Percentiles rank a stretch among this genome's conserved stretches.
These are phyloP conservation scores for Chrysina gloriosa DNA, from an alignment of 2,888 invertebrate species.

Conservation along the genomic window DNA sequence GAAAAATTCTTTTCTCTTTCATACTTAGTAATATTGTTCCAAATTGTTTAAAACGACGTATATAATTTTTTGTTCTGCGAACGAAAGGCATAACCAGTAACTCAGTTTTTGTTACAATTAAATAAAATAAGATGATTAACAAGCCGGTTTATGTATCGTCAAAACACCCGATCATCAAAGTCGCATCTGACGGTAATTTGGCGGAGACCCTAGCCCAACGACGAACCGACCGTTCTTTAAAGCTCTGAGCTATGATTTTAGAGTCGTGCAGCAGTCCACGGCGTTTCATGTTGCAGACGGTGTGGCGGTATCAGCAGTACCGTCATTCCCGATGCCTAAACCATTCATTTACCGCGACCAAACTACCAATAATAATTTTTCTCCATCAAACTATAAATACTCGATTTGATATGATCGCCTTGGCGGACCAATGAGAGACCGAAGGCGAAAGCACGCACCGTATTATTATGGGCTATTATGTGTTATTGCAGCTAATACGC, in stretches of 20 bases:
- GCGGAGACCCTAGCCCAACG: slow-evolving; percentile 36
- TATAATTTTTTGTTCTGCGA: no score
- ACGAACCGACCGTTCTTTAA: slow-evolving; percentile 46
- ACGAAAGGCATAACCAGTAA: no score
- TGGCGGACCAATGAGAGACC: slow-evolving; percentile 60
- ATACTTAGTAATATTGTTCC: no score
- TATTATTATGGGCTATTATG: slow-evolving; percentile 66
- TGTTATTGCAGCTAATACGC: slow-evolving; percentile 66
- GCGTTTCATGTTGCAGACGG: slow-evolving; percentile 50
- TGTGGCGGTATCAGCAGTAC: slow-evolving; percentile 7
- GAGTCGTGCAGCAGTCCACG: slow-evolving; percentile 56
- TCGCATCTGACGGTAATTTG: slow-evolving; percentile 63
- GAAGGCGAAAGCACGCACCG: slow-evolving; percentile 60
- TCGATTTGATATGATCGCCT: slow-evolving; percentile 65
- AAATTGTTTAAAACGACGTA: no score
- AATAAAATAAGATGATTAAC: not conserved
- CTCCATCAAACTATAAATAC: slow-evolving; percentile 65
- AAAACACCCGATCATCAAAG: slow-evolving; percentile 61
- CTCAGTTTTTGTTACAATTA: not conserved
- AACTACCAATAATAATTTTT: slow-evolving; percentile 66
- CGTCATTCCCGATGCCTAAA: slow-evolving; percentile 47
- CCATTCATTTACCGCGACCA: slow-evolving; percentile 61
- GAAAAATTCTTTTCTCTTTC: no score
- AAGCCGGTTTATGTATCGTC: not conserved
- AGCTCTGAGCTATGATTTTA: slow-evolving; percentile 61